Evolutionary conservation across 2,797 vertebrate genomes (phyloP).

Genomic region (Coregonus sp.): DNA sequence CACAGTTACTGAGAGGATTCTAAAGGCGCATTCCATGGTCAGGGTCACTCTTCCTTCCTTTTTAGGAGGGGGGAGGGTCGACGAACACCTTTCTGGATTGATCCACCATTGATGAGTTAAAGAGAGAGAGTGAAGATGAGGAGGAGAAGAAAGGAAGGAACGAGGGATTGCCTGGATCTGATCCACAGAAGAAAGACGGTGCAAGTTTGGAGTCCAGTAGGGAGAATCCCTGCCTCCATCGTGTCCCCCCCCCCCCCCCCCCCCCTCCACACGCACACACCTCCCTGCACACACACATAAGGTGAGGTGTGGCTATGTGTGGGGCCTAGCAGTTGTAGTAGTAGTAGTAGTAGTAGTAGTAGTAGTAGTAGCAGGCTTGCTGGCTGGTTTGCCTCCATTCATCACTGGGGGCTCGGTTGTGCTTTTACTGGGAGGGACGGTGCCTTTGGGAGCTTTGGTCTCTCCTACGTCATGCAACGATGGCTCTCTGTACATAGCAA

Average conservation of each 20-base stretch:
- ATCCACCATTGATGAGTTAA: slow-evolving; percentile 72
- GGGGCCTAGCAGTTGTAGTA: slow-evolving; percentile 72
- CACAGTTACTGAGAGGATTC: no score
- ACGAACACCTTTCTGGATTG: slow-evolving; percentile 34
- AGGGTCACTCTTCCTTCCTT: slow-evolving; percentile 74
- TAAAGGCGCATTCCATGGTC: slow-evolving; percentile 82
- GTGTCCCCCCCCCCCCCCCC: slow-evolving; percentile 54
- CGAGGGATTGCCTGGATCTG: slow-evolving; percentile 42
- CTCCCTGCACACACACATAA: slow-evolving; percentile 33
- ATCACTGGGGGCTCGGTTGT: slow-evolving; percentile 98
- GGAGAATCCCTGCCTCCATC: slow-evolving; percentile 68
- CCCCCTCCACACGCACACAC: slow-evolving; percentile 44
- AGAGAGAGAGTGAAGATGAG: slow-evolving; percentile 60
- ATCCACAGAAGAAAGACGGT: slow-evolving; percentile 62
- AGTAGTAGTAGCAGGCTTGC: slow-evolving; percentile 83
- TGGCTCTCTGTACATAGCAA: slow-evolving; percentile 99
- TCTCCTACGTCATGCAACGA: slow-evolving; percentile 99
- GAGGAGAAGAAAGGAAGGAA: slow-evolving; percentile 26
- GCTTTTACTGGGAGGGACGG: slow-evolving; percentile 95
- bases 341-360: slow-evolving; percentile 70
- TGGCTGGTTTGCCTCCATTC: slow-evolving; percentile 98
- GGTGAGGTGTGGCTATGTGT: slow-evolving; percentile 90
- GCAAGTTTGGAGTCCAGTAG: slow-evolving; percentile 53
- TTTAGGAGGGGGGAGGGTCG: not conserved
- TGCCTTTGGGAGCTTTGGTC: slow-evolving; percentile 89